Conservation (phyloP, 2,888 invertebrate genomes). For the Aradus depressus region DNA sequence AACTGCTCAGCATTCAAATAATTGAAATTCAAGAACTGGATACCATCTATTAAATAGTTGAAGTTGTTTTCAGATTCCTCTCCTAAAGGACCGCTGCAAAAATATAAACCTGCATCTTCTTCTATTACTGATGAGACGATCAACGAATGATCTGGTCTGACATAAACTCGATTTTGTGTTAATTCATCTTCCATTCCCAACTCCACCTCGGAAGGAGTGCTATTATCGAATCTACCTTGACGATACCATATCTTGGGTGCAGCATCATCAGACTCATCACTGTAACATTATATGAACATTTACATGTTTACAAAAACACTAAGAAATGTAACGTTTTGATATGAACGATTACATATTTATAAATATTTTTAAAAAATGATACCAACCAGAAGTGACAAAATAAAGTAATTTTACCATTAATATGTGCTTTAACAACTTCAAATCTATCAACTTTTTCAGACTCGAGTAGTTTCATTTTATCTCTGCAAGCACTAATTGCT, state of each 20-base stretch:
- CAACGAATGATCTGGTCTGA: conserved; percentile 40
- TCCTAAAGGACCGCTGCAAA: conserved; percentile 39
- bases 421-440: conserved; percentile 16
- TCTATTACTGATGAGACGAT: conserved; percentile 38
- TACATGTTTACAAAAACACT: not conserved
- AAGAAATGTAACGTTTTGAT: not conserved
- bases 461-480: not conserved
- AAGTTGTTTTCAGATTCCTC: conserved; percentile 20
- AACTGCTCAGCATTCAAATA: no score
- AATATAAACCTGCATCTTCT: conserved; percentile 42
- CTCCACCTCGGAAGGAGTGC: conserved; percentile 37
- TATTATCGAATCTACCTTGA: conserved; percentile 36
- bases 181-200: conserved; percentile 41
- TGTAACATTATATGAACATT: conserved; percentile 27
- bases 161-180: conserved; percentile 38
- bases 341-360: not conserved
- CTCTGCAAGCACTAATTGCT: conserved; percentile 5
- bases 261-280: conserved; percentile 38
- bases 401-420: conserved; percentile 6
- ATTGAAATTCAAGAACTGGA: no score
- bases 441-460: conserved; percentile 10
- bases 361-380: not conserved
- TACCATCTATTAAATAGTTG: conserved; percentile 13
- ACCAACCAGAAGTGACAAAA: conserved; percentile 18
- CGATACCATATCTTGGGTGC: conserved; percentile 43